Percentiles rank a stretch among this genome's conserved stretches.
These are phyloP conservation scores for Apocrypta bakeri DNA, from an alignment of 1,140 invertebrate species.

Conservation along the genomic window DNA sequence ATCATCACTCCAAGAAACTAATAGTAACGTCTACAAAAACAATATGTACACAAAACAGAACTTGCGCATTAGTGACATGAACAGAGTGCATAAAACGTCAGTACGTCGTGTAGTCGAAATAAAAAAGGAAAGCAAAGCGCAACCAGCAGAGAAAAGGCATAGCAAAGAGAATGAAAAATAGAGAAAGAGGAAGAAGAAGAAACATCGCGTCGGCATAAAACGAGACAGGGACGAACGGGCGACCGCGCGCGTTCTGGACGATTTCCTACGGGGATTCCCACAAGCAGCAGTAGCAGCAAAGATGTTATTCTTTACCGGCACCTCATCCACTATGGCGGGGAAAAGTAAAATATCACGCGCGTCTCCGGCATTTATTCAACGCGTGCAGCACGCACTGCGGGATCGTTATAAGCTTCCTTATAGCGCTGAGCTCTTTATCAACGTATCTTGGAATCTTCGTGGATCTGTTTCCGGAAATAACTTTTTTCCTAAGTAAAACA, in stretches of 20 bases:
- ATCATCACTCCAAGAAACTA: too few species aligned
- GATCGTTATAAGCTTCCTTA: neutral
- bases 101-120: neutral
- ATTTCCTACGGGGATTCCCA: slow-evolving; percentile 38
- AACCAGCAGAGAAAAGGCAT: neutral
- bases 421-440: slow-evolving; percentile 13
- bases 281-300: neutral
- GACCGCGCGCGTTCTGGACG: slow-evolving; percentile 11
- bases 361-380: slow-evolving; percentile 25
- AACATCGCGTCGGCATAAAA: neutral
- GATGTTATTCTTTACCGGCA: neutral
- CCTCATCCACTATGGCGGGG: neutral
- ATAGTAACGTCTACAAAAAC: too few species aligned
- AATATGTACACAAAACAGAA: too few species aligned
- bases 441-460: neutral
- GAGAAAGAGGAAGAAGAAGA: neutral
- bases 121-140: neutral
- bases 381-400: slow-evolving; percentile 9
- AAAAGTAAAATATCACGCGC: slow-evolving; percentile 39
- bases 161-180: neutral
- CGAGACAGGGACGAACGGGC: slow-evolving; percentile 24
- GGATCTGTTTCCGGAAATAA: too few species aligned
- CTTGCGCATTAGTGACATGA: too few species aligned
- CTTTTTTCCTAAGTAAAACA: neutral
- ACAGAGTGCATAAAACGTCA: neutral